Percentiles rank a stretch among this genome's conserved stretches.
Conservation (phyloP, 2,888 invertebrate species). For the Mallateleia sp. region DNA sequence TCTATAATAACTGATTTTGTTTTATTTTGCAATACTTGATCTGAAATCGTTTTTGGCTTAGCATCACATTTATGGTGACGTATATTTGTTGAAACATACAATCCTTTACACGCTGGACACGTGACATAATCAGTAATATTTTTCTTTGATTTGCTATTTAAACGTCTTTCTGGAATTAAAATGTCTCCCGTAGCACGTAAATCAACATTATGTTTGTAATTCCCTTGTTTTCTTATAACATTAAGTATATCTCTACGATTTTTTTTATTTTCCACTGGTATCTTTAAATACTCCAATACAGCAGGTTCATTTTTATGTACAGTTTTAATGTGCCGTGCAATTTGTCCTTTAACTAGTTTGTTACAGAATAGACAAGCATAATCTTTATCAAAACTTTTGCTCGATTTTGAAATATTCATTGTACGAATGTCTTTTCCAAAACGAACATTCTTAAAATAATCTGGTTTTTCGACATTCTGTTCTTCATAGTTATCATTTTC, state of each 20-base stretch:
- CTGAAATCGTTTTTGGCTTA: neutral
- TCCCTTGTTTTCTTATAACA: neutral
- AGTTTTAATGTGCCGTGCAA: constrained; percentile 12
- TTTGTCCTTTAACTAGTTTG: constrained; percentile 24
- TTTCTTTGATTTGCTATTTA: neutral
- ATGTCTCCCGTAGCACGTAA: neutral
- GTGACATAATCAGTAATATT: neutral
- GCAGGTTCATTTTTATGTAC: constrained; percentile 15
- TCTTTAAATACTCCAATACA: neutral
- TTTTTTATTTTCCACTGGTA: neutral
- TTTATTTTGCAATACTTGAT: neutral
- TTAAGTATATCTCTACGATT: neutral
- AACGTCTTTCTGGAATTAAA: constrained; percentile 12
- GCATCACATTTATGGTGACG: constrained; percentile 36
- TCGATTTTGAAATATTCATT: neutral
- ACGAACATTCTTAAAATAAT: neutral
- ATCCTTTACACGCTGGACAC: constrained; percentile 12
- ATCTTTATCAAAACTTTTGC: constrained; percentile 2
- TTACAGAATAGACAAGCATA: constrained; percentile 28
- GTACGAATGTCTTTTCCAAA: constrained; percentile 11
- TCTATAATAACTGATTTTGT: constrained; percentile 5
- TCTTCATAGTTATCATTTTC: neutral
- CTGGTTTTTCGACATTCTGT: too few species aligned
- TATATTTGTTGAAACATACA: constrained; percentile 18
- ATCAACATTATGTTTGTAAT: neutral